phyloP scores from a whole-genome alignment of 2,113 vertebrate species.

The Equus quagga region DNA sequence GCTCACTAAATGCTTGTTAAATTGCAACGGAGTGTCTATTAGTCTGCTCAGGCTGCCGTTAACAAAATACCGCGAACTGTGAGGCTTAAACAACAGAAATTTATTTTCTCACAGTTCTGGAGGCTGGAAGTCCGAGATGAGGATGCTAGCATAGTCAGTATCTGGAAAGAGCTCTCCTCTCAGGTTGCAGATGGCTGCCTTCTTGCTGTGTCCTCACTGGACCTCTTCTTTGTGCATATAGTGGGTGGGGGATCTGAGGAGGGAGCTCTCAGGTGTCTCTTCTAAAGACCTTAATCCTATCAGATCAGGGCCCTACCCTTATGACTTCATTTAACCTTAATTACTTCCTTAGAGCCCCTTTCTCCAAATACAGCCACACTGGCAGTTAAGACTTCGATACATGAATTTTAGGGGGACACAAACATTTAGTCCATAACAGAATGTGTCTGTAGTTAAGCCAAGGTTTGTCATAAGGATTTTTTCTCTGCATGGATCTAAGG shows the following conservation, averaged over 20 bases:
- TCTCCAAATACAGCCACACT: not conserved
- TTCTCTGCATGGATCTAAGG: not conserved
- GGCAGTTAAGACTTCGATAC: not conserved
- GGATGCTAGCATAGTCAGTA: fast-evolving
- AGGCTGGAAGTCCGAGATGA: not conserved
- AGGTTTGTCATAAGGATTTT: not conserved
- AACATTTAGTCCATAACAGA: not conserved
- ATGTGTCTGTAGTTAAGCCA: not conserved
- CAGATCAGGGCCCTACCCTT: not conserved
- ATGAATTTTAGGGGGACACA: not conserved
- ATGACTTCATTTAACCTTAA: not conserved
- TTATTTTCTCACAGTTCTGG: not conserved
- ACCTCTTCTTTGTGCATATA: not conserved
- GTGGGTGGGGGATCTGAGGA: not conserved
- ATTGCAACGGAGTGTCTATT: not conserved
- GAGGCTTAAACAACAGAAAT: not conserved
- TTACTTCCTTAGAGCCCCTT: not conserved
- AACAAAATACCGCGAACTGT: not conserved
- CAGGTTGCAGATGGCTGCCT: not conserved
- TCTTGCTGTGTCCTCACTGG: not conserved
- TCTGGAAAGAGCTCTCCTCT: not conserved
- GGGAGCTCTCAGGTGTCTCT: not conserved
- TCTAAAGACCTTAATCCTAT: not conserved
- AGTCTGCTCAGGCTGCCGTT: not conserved
- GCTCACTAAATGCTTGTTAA: not conserved